phyloP scores from a whole-genome alignment of 2,797 vertebrate species.

The Melanotaenia boesemani region DNA sequence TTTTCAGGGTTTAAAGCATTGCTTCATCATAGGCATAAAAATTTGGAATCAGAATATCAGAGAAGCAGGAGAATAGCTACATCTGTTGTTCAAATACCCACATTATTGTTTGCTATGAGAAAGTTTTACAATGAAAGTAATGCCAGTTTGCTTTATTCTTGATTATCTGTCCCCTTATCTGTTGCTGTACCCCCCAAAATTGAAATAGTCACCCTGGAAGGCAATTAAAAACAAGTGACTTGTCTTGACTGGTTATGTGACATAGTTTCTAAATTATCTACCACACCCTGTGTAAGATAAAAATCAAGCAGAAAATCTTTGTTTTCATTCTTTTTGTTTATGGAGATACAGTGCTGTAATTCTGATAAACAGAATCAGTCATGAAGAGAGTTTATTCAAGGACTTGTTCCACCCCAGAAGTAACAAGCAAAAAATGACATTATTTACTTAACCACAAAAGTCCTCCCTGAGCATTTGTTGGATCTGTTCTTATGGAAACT shows the following conservation, averaged over 20 bases:
- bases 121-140: neutral
- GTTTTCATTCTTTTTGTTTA: constrained; percentile 35
- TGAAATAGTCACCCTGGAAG: neutral
- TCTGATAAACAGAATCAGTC: constrained; percentile 49
- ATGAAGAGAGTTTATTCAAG: constrained; percentile 60
- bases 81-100: neutral
- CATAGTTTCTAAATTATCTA: neutral
- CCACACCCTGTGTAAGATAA: constrained; percentile 1
- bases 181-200: neutral
- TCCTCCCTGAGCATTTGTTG: constrained; percentile 45
- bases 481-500: constrained; percentile 60
- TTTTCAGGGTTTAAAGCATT: constrained; percentile 2
- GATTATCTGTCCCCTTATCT: neutral
- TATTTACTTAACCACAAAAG: constrained; percentile 69
- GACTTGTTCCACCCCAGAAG: constrained; percentile 51
- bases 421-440: constrained; percentile 58
- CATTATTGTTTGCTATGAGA: neutral
- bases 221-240: neutral
- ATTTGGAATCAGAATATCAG: neutral
- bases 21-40: neutral
- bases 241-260: neutral
- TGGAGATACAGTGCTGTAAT: constrained; percentile 28
- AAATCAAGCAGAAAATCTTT: constrained; percentile 10
- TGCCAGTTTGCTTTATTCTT: neutral
- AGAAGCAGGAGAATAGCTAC: neutral